These are phyloP conservation scores for Heteropelma amictum DNA, from an alignment of 2,888 invertebrate genomes.

Conservation along the genomic window DNA sequence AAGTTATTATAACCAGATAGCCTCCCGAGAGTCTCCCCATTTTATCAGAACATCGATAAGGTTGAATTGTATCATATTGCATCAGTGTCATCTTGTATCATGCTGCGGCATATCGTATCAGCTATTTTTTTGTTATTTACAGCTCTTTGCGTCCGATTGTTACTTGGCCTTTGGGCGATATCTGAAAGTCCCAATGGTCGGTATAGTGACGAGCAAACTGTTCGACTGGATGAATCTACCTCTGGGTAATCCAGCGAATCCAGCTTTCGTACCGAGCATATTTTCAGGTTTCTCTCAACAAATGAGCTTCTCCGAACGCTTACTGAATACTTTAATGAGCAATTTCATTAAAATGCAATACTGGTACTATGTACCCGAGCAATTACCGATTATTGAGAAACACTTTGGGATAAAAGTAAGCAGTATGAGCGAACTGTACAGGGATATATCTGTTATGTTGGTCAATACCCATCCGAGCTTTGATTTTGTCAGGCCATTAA, in stretches of 20 bases:
- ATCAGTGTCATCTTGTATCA: not conserved
- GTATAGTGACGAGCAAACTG: conserved; percentile 58
- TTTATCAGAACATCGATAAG: not conserved
- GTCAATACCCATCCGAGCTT: conserved; percentile 80
- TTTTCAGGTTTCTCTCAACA: conserved; percentile 50
- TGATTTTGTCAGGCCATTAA: conserved; percentile 78
- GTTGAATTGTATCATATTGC: not conserved
- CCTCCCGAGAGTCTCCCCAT: too few species aligned
- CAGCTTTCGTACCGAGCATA: conserved; percentile 60
- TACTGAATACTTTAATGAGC: conserved; percentile 59
- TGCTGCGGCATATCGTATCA: too few species aligned
- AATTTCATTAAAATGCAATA: conserved; percentile 35
- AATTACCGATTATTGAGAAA: conserved; percentile 60
- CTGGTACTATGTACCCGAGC: conserved; percentile 48
- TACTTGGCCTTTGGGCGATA: conserved; percentile 67
- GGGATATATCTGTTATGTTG: conserved; percentile 73
- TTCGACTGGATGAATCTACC: conserved; percentile 68
- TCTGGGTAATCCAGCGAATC: conserved; percentile 64
- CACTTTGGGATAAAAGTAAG: conserved; percentile 62
- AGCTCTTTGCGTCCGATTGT: conserved; percentile 68
- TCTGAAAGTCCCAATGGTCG: conserved; percentile 66
- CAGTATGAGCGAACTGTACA: conserved; percentile 60
- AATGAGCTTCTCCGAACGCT: conserved; percentile 68
- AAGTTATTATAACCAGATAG: too few species aligned
- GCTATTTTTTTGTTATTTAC: conserved; percentile 22